These are phyloP conservation scores for Phaethornis superciliosus DNA, from an alignment of 2,113 vertebrate genomes.

Conservation along the genomic window DNA sequence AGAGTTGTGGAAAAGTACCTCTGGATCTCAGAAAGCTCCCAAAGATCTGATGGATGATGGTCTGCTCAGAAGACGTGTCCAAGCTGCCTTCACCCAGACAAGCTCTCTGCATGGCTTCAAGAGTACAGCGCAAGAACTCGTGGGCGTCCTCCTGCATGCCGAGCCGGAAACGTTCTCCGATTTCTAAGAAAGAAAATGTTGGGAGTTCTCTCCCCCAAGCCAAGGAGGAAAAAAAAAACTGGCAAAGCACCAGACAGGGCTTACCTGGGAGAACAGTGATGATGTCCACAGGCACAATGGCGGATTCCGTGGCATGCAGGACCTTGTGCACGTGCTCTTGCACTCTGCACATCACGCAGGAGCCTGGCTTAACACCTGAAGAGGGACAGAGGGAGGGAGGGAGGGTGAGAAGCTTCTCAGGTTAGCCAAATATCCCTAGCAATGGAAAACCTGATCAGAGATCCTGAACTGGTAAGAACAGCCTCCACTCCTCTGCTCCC, in stretches of 20 bases:
- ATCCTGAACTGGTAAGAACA: not conserved
- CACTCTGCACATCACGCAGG: conserved; percentile 96
- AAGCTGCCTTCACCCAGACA: no score
- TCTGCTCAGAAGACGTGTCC: no score
- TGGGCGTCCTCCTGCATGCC: no score
- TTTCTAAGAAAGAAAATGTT: conserved; percentile 73
- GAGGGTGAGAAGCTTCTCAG: not conserved
- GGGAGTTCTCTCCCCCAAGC: not conserved
- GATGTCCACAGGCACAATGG: conserved; percentile 85
- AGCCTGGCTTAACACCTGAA: conserved; percentile 85
- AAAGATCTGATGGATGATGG: no score
- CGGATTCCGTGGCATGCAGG: conserved; percentile 85
- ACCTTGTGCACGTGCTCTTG: conserved; percentile 88
- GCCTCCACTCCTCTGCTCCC: not conserved
- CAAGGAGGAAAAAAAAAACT: not conserved
- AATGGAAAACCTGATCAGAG: not conserved
- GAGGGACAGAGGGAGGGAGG: not conserved
- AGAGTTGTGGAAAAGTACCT: no score
- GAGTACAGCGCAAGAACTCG: no score
- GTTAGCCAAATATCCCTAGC: not conserved
- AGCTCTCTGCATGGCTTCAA: no score
- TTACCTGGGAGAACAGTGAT: conserved; percentile 86
- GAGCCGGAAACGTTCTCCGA: conserved; percentile 40
- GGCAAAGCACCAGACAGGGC: conserved; percentile 26
- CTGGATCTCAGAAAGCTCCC: no score